These are phyloP conservation scores for Dryoscopus gambensis DNA, from an alignment of 2,113 vertebrate species.

Conservation along the genomic window DNA sequence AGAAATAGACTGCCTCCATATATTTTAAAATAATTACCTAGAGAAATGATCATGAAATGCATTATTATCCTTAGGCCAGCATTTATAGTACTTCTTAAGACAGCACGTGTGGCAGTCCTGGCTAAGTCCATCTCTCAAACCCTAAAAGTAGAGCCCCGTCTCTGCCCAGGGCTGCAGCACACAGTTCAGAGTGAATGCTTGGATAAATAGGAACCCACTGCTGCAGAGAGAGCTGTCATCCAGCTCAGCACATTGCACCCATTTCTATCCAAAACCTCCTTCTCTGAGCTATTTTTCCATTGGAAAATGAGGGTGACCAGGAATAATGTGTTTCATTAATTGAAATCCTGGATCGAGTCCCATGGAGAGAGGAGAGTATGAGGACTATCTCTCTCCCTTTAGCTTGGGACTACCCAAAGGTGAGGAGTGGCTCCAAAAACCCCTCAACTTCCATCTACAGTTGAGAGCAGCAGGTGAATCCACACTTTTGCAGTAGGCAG, in stretches of 20 bases:
- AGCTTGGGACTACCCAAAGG: background rate
- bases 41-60: background rate
- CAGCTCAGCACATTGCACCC: background rate
- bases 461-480: background rate
- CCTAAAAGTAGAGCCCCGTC: background rate
- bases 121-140: background rate
- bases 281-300: background rate
- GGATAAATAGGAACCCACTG: background rate
- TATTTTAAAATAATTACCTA: background rate
- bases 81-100: background rate
- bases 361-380: fast-evolving
- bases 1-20: background rate
- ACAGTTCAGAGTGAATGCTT: background rate
- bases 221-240: background rate
- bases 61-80: background rate
- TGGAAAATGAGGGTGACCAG: background rate
- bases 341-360: background rate
- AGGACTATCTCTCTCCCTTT: background rate
- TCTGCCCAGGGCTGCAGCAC: background rate
- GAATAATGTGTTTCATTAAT: background rate
- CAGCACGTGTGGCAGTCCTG: background rate
- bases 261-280: background rate
- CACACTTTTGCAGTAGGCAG: background rate
- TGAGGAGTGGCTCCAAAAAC: background rate
- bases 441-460: background rate